phyloP scores from a whole-genome alignment of 2,888 invertebrate genomes.

The Brenthis daphne region DNA sequence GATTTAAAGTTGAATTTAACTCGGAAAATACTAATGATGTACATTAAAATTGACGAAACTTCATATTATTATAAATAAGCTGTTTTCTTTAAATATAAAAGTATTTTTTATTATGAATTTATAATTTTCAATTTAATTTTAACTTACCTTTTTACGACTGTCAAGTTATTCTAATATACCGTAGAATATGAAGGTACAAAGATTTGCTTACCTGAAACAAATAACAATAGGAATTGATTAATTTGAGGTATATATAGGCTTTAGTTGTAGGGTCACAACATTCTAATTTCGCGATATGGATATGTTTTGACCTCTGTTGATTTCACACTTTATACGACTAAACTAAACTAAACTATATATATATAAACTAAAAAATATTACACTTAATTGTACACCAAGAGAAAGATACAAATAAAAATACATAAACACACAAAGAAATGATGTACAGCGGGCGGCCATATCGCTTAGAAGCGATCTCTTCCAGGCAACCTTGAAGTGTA shows the following conservation, averaged over 20 bases:
- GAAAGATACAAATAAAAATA: too few species aligned
- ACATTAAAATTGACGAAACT: too few species aligned
- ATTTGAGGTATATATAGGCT: slow-evolving; percentile 27
- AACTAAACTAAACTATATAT: too few species aligned
- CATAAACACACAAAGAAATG: too few species aligned
- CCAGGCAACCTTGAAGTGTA: too few species aligned
- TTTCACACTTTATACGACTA: not conserved
- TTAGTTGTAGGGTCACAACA: slow-evolving; percentile 19
- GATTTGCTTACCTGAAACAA: slow-evolving; percentile 66
- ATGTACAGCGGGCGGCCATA: too few species aligned
- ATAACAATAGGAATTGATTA: slow-evolving; percentile 47
- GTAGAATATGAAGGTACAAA: slow-evolving; percentile 30
- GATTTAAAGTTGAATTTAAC: too few species aligned
- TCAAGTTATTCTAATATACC: slow-evolving; percentile 26
- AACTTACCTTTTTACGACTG: slow-evolving; percentile 28
- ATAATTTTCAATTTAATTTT: not conserved
- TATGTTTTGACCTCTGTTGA: slow-evolving; percentile 1
- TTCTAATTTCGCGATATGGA: slow-evolving; percentile 4
- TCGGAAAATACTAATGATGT: too few species aligned
- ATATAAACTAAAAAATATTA: too few species aligned
- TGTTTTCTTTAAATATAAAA: not conserved
- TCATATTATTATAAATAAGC: not conserved
- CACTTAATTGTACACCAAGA: too few species aligned
- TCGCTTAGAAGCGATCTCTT: too few species aligned
- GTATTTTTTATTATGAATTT: not conserved